Evolutionary conservation across 2,888 invertebrate genomes (phyloP).

Genomic region (Pandemis corylana): DNA sequence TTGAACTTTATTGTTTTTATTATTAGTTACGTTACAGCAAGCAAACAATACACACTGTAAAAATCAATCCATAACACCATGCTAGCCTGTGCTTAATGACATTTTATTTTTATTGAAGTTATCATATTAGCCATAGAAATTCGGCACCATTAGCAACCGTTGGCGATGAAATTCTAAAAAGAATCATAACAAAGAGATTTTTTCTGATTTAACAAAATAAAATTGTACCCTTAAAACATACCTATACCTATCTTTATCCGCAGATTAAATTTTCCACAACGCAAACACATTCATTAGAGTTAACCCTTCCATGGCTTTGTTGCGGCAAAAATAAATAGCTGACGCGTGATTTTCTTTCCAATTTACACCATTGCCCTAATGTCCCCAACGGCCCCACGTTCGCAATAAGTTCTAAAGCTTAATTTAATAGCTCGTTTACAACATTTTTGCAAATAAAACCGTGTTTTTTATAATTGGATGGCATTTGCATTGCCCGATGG

Average conservation of each 20-base stretch:
- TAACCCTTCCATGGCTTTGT: slow-evolving; percentile 7
- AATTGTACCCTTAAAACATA: background rate
- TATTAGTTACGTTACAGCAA: too few species aligned
- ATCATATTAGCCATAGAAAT: too few species aligned
- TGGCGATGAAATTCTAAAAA: background rate
- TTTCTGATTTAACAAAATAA: background rate
- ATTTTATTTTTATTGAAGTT: too few species aligned
- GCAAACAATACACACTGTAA: too few species aligned
- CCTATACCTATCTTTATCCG: background rate
- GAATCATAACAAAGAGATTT: background rate
- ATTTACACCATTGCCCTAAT: slow-evolving; percentile 13
- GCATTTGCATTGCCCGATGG: slow-evolving; percentile 29
- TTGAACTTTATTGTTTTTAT: too few species aligned
- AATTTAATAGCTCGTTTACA: slow-evolving; percentile 20
- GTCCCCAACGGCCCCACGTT: slow-evolving; percentile 1
- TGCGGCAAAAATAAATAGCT: slow-evolving; percentile 23
- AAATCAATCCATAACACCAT: too few species aligned
- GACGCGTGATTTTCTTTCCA: slow-evolving; percentile 22
- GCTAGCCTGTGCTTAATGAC: too few species aligned
- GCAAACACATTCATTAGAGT: slow-evolving; percentile 10
- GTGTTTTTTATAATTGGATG: slow-evolving; percentile 24
- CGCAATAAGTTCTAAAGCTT: slow-evolving; percentile 10
- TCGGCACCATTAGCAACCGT: too few species aligned
- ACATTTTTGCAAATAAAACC: slow-evolving; percentile 23
- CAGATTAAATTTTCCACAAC: slow-evolving; percentile 9